A percentile compares a stretch with the other conserved stretches of the same genome.
Conservation (phyloP, 2,797 vertebrate genomes). For the Anableps anableps region DNA sequence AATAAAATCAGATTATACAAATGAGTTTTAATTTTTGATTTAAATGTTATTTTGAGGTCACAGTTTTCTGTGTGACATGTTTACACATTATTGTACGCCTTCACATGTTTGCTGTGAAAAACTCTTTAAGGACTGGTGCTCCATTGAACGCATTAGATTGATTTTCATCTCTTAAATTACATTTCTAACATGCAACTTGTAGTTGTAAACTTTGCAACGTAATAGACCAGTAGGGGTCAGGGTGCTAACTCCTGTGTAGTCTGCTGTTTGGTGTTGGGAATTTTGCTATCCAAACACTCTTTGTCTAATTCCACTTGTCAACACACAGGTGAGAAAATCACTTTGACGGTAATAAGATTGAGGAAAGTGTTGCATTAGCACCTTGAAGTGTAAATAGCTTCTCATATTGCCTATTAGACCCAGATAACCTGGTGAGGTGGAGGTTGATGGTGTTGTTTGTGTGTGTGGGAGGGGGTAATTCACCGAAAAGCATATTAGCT, state of each 20-base stretch:
- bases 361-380: constrained; percentile 79
- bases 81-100: neutral
- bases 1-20: neutral
- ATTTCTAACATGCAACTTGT: constrained; percentile 43
- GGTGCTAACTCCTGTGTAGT: constrained; percentile 21
- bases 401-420: constrained; percentile 70
- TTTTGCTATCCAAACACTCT: constrained; percentile 53
- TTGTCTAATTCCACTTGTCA: constrained; percentile 67
- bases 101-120: neutral
- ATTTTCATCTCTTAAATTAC: constrained; percentile 53
- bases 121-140: neutral
- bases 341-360: constrained; percentile 63
- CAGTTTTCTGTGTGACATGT: neutral
- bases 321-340: constrained; percentile 62
- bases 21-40: neutral
- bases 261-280: constrained; percentile 26
- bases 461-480: constrained; percentile 18
- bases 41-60: neutral
- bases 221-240: constrained; percentile 46
- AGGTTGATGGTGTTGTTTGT: constrained; percentile 32
- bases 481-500: constrained; percentile 65
- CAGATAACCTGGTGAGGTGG: constrained; percentile 57
- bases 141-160: constrained; percentile 20
- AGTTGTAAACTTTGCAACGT: constrained; percentile 44
- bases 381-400: constrained; percentile 77